Base-by-base conservation (phyloP, 2,888 invertebrate genomes). In the Nemotelus nigrinus region DNA sequence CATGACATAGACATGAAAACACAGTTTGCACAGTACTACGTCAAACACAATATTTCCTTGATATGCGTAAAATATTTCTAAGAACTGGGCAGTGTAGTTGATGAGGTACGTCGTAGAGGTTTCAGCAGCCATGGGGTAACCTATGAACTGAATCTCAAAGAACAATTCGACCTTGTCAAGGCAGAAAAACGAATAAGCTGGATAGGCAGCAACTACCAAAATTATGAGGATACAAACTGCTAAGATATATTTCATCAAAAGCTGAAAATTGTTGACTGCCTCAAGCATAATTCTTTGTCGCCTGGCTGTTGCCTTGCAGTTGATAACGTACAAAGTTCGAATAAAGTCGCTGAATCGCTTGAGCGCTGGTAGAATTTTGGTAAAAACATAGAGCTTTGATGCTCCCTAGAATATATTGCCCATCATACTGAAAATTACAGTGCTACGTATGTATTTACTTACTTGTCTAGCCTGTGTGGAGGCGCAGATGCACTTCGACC, bases 121-220 rank as follows among this genome's bases (percentile, higher is more conserved):
- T n/a, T 0, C 65, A 3, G 4, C 65, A 25, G 10, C n/a, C 45
- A 65, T 10, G 2, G 65, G 45, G 47, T 45, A 25, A 3, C 65
- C 65, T 0, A 65, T n/a, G 1, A 65, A 65, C 8, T 65, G 65
- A 3, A 45, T 25, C 47, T 65, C 65, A 47, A 65, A 65, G 25
- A 65, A 65, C 4, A 65, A 25, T 65, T n/a, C 65, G n/a, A n/a
- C 3, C n/a, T 65, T 45, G 3, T 45, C n/a, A 7, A 65, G 47
- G 47, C 1, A 8, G 43, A 65, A 43, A 8, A 65, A 44, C 47
- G 65, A 44, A 45, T 65, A 65, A 3, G 47, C 65, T 43, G 65
- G 65, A 47, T 65, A 45, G 4, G 45, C 8, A 2, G 3, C 8
- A 45, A 65, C 2, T 10, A 65, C 5, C 41, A 63, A 4, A 4